Conservation (phyloP, 2,113 vertebrate species). For the Coptodon rendalli region DNA sequence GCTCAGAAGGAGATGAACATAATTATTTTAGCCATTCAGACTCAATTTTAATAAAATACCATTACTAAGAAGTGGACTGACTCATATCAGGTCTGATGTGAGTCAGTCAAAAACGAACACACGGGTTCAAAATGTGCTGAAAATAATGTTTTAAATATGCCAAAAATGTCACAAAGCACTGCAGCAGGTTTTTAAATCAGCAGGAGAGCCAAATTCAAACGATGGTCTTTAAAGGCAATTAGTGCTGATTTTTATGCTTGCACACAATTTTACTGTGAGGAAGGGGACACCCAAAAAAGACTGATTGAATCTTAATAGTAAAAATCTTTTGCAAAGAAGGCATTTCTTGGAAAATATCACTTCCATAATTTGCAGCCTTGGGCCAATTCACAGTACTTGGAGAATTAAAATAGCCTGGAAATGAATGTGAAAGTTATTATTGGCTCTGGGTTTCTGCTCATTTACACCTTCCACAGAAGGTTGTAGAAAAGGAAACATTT, state of each 20-base stretch:
- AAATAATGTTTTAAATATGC: neutral
- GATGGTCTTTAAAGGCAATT: neutral
- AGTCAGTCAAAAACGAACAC: rapidly evolving
- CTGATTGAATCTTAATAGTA: neutral
- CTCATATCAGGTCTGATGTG: neutral
- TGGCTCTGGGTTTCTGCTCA: neutral
- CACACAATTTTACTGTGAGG: neutral
- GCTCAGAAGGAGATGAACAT: neutral
- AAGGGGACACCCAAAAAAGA: neutral
- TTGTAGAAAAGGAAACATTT: neutral
- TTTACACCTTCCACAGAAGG: neutral
- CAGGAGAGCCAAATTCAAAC: rapidly evolving
- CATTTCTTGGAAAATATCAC: neutral
- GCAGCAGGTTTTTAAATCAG: neutral
- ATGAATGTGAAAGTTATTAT: neutral
- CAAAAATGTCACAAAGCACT: rapidly evolving
- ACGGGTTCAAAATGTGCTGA: rapidly evolving
- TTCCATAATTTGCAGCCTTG: neutral
- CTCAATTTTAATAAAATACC: neutral
- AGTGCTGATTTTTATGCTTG: neutral
- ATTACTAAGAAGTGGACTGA: neutral
- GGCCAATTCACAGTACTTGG: neutral
- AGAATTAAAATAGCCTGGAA: neutral
- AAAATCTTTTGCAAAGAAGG: neutral
- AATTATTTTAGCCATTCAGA: neutral